These are phyloP conservation scores for Tadarida brasiliensis DNA, from an alignment of 2,797 vertebrate species.

Conservation along the genomic window DNA sequence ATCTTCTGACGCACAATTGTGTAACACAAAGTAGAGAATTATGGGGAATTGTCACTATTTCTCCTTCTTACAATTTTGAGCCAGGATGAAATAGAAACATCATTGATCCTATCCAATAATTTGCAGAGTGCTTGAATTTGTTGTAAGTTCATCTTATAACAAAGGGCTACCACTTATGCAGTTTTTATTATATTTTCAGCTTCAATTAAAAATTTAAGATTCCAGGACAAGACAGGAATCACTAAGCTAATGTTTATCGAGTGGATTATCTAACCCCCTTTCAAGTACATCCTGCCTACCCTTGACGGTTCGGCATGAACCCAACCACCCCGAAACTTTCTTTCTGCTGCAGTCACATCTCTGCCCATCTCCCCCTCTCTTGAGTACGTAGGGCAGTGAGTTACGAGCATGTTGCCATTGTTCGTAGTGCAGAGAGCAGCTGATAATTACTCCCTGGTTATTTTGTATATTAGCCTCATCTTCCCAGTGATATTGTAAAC, in stretches of 20 bases:
- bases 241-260: not conserved
- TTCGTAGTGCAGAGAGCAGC: not conserved
- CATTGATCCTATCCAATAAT: not conserved
- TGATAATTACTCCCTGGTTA: not conserved
- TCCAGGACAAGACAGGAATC: not conserved
- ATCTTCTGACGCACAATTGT: not conserved
- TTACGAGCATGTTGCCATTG: not conserved
- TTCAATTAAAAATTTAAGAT: slow-evolving; percentile 40
- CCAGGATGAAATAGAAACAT: not conserved
- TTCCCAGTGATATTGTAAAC: not conserved
- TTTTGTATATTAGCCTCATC: not conserved
- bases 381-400: not conserved
- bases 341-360: not conserved
- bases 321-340: not conserved
- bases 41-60: not conserved
- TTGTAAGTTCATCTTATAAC: not conserved
- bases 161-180: not conserved
- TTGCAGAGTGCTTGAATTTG: not conserved
- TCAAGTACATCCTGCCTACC: not conserved
- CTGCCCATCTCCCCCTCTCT: not conserved
- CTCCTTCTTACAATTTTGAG: not conserved
- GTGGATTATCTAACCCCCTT: not conserved
- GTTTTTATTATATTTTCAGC: slow-evolving; percentile 40
- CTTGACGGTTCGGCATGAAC: not conserved
- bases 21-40: not conserved